Evolutionary conservation across 1,140 invertebrate genomes (phyloP).

Genomic region (Calliopsis andreniformis): DNA sequence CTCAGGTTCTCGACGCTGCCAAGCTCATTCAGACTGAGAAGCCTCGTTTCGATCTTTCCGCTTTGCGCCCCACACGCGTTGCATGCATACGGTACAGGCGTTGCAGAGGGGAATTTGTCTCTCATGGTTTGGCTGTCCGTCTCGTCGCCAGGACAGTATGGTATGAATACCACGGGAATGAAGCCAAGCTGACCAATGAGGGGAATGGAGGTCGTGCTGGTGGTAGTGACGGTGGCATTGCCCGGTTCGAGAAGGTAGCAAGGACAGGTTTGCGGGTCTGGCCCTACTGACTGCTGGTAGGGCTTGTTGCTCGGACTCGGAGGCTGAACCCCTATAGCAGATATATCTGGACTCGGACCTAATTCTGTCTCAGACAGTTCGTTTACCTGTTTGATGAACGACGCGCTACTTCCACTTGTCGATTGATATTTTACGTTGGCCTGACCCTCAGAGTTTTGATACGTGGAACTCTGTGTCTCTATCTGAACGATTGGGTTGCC

Average conservation of each 20-base stretch:
- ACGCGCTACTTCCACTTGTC: neutral
- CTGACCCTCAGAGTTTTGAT: neutral
- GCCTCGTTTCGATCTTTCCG: slow-evolving; percentile 49
- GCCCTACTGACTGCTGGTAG: slow-evolving; percentile 68
- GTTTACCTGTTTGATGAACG: slow-evolving; percentile 58
- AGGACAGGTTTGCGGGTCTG: slow-evolving; percentile 71
- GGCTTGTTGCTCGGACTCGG: slow-evolving; percentile 65
- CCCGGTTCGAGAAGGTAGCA: slow-evolving; percentile 71
- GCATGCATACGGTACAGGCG: slow-evolving; percentile 78
- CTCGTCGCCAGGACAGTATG: slow-evolving; percentile 81
- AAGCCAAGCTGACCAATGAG: slow-evolving; percentile 79
- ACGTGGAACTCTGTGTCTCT: neutral
- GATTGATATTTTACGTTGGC: slow-evolving; percentile 4
- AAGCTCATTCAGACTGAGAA: slow-evolving; percentile 63
- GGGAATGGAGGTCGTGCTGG: slow-evolving; percentile 53
- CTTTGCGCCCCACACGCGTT: slow-evolving; percentile 56
- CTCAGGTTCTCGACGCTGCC: slow-evolving; percentile 66
- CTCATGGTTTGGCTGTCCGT: slow-evolving; percentile 79
- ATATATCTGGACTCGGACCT: slow-evolving; percentile 40
- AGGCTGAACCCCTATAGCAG: slow-evolving; percentile 68
- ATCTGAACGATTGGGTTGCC: neutral
- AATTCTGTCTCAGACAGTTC: slow-evolving; percentile 32
- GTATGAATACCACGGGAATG: slow-evolving; percentile 84
- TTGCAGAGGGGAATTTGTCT: slow-evolving; percentile 82
- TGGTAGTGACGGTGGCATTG: slow-evolving; percentile 52